These are phyloP conservation scores for Phymastichus coffea DNA, from an alignment of 1,140 invertebrate genomes.

Conservation along the genomic window DNA sequence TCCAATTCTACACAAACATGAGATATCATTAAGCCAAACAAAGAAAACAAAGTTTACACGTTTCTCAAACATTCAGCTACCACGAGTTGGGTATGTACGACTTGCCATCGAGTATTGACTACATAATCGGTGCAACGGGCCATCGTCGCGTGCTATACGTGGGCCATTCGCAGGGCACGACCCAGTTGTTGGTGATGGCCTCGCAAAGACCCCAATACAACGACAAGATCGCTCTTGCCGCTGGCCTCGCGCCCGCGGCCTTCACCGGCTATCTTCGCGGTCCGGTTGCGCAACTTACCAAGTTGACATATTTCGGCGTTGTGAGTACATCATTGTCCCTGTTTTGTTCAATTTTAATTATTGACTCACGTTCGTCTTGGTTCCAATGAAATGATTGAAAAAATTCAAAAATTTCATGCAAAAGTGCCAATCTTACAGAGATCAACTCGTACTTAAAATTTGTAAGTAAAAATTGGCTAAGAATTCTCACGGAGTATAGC, in stretches of 20 bases:
- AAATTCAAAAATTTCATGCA: no score
- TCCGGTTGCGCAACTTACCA: constrained; percentile 45
- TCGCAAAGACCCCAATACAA: constrained; percentile 65
- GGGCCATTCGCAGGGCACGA: constrained; percentile 69
- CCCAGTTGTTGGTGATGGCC: constrained; percentile 62
- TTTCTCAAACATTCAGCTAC: no score
- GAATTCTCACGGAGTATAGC: no score
- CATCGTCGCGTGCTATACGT: constrained; percentile 62
- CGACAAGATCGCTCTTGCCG: constrained; percentile 58
- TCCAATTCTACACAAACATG: no score
- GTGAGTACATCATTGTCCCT: constrained; percentile 33
- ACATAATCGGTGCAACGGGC: constrained; percentile 59
- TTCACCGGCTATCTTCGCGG: constrained; percentile 47
- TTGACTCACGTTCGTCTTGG: not conserved
- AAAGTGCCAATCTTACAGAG: no score
- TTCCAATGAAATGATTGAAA: no score
- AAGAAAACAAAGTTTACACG: no score
- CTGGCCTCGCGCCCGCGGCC: constrained; percentile 65
- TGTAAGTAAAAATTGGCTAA: no score
- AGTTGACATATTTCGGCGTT: constrained; percentile 50
- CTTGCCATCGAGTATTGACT: constrained; percentile 64
- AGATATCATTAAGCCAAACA: no score
- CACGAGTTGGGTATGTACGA: constrained; percentile 69
- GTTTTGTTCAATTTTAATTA: not conserved
- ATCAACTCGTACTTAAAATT: no score